Base-by-base conservation (phyloP, 2,888 invertebrate genomes). In the Limulus polyphemus region DNA sequence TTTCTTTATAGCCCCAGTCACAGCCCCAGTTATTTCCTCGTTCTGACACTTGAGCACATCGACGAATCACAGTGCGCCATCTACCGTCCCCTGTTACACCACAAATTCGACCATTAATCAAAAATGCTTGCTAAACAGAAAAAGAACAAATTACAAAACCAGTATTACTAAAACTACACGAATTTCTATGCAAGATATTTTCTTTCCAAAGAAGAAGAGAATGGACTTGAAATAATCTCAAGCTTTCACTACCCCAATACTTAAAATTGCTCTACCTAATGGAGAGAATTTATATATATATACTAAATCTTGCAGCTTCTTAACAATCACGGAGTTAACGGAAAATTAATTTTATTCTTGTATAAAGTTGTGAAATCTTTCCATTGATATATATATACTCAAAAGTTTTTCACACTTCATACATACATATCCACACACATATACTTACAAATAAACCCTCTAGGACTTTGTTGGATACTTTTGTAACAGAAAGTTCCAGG, bases 401-500 rank as follows among this genome's bases (percentile, higher is more conserved):
- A n/a, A n/a, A n/a, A n/a, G n/a, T n/a, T n/a, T n/a, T n/a, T n/a
- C n/a, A n/a, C n/a, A n/a, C n/a, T n/a, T n/a, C n/a, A n/a, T n/a
- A 32, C 32, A 32, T 7, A 32, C 32, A 52, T 11, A 54, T 4
- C 2, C 32, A 32, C 32, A 32, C 47, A 63, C 59, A 17, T 17
- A n/a, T 61, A 84, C 90, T 85, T 81, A 94, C 95, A 97, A 73
- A 93, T 88, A 74, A 92, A 93, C 67, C 92, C 92, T 75, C 87
- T 85, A 0, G 94, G 94, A 63, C 95, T 88, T 75, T 97, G 95
- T 72, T 92, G 90, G 1, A 90, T 88, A 46, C 90, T 82, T 79
- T 97, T 97, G 82, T 94, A 90, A 76, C 97, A 97, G 77, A 97
- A 95, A 3, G 93, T 90, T 10, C 95, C 97, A 32, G 94, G 94